Base-by-base conservation (phyloP, 2,113 vertebrate genomes). In the Poecile atricapillus region DNA sequence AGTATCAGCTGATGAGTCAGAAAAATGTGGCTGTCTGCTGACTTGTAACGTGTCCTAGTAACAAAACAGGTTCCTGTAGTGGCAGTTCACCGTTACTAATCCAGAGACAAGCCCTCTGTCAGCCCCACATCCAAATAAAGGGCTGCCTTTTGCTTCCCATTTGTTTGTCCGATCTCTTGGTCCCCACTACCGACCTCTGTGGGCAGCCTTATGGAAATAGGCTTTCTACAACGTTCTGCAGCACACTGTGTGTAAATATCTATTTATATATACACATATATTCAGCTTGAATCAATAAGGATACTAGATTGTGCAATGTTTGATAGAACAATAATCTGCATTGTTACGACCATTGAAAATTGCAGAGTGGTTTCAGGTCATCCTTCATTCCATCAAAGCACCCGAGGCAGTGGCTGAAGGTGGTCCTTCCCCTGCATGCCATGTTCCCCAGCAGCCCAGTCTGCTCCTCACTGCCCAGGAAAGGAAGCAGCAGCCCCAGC, bases 11-110 rank as follows among this genome's bases (percentile, higher is more conserved):
- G 84, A 87, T 93, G 91, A 90, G 85, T 93, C 84, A 94, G 89
- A 80, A 94, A 94, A 87, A 85, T 46, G 90, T 82, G 89, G 58
- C 78, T 83, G 80, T 91, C 95, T 95, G 81, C 91, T 95, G 95
- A 94, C 81, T 94, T 69, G 81, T 62, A 91, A 75, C 14, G 2
- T 76, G 87, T 37, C 67, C 90, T 24, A 81, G 73, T 56, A 94
- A 95, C 73, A 95, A 91, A 94, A 43, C 63, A 87, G 87, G 81
- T 46, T 85, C 59, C 55, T 89, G 81, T 76, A 63, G 89, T 18
- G 11, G 89, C 67, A 68, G 74, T 53, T 58, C 77, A 69, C 77
- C 24, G 0, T 89, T 69, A 78, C 69, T 76, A 95, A 89, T 60
- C 62, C 63, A 56, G 33, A 50, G 59, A 62, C 87, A 94, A 93